phyloP scores from a whole-genome alignment of 1,140 invertebrate genomes.

The Drosophila serrata region DNA sequence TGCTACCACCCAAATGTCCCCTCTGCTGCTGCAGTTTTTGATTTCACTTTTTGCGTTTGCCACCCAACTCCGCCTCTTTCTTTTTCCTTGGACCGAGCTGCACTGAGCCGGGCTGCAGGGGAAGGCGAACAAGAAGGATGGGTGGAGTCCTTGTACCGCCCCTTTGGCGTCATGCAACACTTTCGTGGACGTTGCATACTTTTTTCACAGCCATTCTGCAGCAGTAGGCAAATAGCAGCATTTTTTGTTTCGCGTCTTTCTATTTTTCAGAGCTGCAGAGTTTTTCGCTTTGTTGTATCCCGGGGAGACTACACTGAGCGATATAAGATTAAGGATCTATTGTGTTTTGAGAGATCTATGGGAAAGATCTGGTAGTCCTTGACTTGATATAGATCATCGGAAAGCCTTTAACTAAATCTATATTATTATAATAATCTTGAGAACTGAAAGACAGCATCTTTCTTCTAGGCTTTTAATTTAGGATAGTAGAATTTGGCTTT shows the following conservation, averaged over 20 bases:
- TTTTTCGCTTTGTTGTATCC: constrained; percentile 45
- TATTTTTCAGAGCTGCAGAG: constrained; percentile 53
- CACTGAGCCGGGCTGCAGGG: constrained; percentile 68
- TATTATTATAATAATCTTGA: not conserved
- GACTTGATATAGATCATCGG: accelerated
- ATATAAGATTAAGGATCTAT: not conserved
- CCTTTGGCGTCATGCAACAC: constrained; percentile 67
- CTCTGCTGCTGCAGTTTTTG: constrained; percentile 76
- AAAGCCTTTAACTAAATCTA: too few species aligned
- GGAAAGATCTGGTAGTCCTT: not conserved
- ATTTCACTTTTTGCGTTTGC: constrained; percentile 80
- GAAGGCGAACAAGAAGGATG: not conserved
- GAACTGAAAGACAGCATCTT: accelerated
- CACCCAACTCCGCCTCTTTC: constrained; percentile 37
- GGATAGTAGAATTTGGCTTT: not conserved
- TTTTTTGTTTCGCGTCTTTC: constrained; percentile 55
- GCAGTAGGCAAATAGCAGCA: constrained; percentile 61
- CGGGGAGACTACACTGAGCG: constrained; percentile 32
- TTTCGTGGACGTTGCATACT: constrained; percentile 50
- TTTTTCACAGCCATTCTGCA: constrained; percentile 46
- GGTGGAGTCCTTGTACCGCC: constrained; percentile 24
- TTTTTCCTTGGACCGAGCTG: constrained; percentile 42
- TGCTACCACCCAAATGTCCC: constrained; percentile 31
- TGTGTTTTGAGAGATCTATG: not conserved
- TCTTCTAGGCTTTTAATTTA: not conserved